Percentiles rank a stretch among this genome's conserved stretches.
Conservation (phyloP, 2,888 invertebrate species). For the Onchidella celtica region DNA sequence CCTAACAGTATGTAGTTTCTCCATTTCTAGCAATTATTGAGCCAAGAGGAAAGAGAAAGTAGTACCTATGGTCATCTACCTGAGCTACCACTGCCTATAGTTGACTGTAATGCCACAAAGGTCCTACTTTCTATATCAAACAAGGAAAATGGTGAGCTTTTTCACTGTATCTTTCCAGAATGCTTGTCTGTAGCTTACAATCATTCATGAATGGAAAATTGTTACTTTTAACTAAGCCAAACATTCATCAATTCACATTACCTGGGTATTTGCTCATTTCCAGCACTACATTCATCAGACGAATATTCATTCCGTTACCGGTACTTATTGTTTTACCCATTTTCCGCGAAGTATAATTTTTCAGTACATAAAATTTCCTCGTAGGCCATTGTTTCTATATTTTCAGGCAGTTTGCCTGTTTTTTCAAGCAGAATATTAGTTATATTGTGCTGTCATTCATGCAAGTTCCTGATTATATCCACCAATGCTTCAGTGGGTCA, state of each 20-base stretch:
- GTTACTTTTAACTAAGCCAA: no score
- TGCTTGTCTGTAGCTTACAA: no score
- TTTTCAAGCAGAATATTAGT: background rate
- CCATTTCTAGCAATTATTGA: constrained; percentile 72
- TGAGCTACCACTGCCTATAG: constrained; percentile 88
- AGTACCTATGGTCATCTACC: constrained; percentile 81
- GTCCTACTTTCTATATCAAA: constrained; percentile 82
- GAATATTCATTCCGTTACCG: no score
- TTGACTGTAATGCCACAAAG: constrained; percentile 86
- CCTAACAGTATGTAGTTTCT: background rate
- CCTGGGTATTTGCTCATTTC: background rate
- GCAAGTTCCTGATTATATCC: no score
- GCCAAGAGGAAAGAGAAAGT: constrained; percentile 69
- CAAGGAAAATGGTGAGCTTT: constrained; percentile 18
- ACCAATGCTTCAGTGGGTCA: background rate
- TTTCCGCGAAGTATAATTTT: no score
- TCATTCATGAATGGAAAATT: no score
- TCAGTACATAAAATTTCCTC: no score
- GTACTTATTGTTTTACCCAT: no score
- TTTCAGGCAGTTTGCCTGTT: background rate
- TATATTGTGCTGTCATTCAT: no score
- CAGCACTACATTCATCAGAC: no score
- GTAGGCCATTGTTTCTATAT: background rate
- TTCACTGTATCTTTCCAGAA: no score
- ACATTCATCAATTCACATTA: no score